These are phyloP conservation scores for Aporophyla nigra DNA, from an alignment of 2,888 invertebrate genomes.

Conservation along the genomic window DNA sequence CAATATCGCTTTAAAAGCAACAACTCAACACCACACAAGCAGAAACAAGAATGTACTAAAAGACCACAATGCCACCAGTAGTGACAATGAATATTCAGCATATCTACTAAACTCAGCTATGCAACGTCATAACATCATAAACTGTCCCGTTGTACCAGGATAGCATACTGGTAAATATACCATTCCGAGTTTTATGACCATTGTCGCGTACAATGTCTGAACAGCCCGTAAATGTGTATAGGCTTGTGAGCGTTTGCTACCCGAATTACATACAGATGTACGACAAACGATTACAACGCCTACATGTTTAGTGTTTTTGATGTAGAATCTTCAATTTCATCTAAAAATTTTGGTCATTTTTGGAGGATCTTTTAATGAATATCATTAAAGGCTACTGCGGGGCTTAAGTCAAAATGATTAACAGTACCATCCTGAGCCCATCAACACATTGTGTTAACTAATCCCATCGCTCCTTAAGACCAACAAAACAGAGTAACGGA, in stretches of 20 bases:
- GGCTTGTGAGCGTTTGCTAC: constrained; percentile 20
- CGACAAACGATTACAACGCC: constrained; percentile 3
- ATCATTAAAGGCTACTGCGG: not conserved
- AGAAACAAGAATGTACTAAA: constrained; percentile 18
- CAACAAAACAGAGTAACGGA: not conserved
- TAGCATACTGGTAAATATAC: constrained; percentile 48
- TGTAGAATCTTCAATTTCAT: not conserved
- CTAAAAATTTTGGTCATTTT: not conserved
- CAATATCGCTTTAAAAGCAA: not conserved
- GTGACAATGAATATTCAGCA: constrained; percentile 52
- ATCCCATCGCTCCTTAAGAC: not conserved
- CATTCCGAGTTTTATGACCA: constrained; percentile 42
- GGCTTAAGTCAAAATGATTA: not conserved
- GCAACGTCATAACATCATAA: constrained; percentile 35
- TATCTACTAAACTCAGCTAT: constrained; percentile 30
- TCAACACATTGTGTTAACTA: not conserved
- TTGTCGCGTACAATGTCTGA: constrained; percentile 30
- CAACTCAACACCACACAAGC: not conserved
- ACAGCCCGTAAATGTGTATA: constrained; percentile 26
- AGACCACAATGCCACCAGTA: constrained; percentile 21
- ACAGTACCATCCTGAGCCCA: not conserved
- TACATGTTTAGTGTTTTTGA: not conserved
- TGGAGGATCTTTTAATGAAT: not conserved
- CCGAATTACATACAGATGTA: constrained; percentile 17
- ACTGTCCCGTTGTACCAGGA: constrained; percentile 53